phyloP scores from a whole-genome alignment of 2,797 vertebrate genomes.

The Gastrophryne carolinensis region DNA sequence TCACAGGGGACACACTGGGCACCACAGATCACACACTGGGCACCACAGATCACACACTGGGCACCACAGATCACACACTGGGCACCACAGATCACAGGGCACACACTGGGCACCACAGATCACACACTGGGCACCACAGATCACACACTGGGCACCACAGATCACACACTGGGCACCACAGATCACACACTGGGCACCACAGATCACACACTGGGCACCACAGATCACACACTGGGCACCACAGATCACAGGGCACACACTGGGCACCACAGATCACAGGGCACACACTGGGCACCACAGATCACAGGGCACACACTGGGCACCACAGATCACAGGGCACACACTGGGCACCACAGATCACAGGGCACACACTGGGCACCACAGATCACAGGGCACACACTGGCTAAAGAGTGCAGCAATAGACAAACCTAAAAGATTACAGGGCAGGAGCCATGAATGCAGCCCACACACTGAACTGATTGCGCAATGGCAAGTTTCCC shows the following conservation, averaged over 20 bases:
- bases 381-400: not conserved
- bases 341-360: not conserved
- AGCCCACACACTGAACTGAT: too few species aligned
- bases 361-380: not conserved
- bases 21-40: too few species aligned
- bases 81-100: not conserved
- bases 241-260: not conserved
- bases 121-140: too few species aligned
- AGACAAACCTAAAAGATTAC: too few species aligned
- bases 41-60: too few species aligned
- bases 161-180: not conserved
- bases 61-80: not conserved
- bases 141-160: not conserved
- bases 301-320: not conserved
- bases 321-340: not conserved
- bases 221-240: too few species aligned
- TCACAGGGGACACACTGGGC: too few species aligned
- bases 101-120: not conserved
- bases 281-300: not conserved
- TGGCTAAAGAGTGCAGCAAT: too few species aligned
- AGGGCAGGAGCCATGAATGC: too few species aligned
- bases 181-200: not conserved
- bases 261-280: not conserved
- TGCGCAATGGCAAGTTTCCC: too few species aligned
- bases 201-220: too few species aligned